Evolutionary conservation across 1,140 invertebrate genomes (phyloP).

Genomic region (Nephila pilipes): DNA sequence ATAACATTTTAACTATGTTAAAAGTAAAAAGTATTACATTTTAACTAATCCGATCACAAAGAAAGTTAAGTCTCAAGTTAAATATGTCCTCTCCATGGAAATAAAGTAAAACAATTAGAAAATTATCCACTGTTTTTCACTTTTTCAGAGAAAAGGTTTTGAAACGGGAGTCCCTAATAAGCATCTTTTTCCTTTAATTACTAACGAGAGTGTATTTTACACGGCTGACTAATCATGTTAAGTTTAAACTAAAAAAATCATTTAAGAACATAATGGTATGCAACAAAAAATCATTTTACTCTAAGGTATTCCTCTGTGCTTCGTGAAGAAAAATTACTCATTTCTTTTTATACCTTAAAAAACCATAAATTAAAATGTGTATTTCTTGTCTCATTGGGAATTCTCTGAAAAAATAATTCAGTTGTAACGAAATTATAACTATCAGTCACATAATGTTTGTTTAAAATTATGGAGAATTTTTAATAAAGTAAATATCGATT

Average conservation of each 20-base stretch:
- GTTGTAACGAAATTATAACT: too few species aligned
- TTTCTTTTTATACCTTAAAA: too few species aligned
- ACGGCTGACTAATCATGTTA: background rate
- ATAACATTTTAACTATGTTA: too few species aligned
- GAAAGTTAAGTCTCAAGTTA: background rate
- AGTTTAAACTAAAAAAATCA: background rate
- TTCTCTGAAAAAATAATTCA: too few species aligned
- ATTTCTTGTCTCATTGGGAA: too few species aligned
- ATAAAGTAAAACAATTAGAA: background rate
- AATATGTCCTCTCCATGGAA: background rate
- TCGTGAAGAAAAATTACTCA: too few species aligned
- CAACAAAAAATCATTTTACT: background rate
- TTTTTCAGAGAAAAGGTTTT: background rate
- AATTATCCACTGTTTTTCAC: background rate
- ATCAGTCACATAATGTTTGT: too few species aligned
- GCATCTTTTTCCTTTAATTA: background rate
- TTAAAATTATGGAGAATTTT: too few species aligned
- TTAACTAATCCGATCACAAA: background rate
- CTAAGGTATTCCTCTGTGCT: background rate
- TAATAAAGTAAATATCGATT: too few species aligned
- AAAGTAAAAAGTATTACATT: background rate
- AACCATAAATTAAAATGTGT: too few species aligned
- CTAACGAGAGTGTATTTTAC: background rate
- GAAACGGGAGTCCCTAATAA: background rate
- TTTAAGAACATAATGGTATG: background rate